Conservation (phyloP, 2,797 vertebrate genomes). For the Erpetoichthys calabaricus region DNA sequence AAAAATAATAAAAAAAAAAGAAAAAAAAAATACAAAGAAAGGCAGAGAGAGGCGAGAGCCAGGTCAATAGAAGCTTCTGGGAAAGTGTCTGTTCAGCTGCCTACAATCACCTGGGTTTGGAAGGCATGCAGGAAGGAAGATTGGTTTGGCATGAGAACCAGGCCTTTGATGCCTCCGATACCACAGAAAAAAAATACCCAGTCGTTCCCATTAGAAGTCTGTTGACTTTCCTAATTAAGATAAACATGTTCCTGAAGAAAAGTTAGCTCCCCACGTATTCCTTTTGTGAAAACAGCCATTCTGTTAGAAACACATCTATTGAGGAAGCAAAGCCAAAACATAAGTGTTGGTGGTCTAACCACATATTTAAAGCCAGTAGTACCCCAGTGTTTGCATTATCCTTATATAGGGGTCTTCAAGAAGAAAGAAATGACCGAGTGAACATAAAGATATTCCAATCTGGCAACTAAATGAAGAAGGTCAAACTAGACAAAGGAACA, state of each 20-base stretch:
- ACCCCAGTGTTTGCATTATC: slow-evolving; percentile 3
- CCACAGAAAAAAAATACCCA: slow-evolving; percentile 52
- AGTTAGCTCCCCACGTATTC: slow-evolving; percentile 49
- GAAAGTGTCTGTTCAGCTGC: slow-evolving; percentile 63
- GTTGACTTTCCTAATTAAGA: slow-evolving; percentile 73
- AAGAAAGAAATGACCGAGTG: no score
- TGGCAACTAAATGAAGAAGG: no score
- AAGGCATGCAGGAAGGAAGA: slow-evolving; percentile 58
- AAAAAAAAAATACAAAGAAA: slow-evolving; percentile 39
- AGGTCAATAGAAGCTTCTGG: slow-evolving; percentile 58
- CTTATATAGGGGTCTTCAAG: no score
- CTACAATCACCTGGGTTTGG: slow-evolving; percentile 66
- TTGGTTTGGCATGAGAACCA: slow-evolving; percentile 56
- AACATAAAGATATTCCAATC: no score
- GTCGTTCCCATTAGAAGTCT: slow-evolving; percentile 61
- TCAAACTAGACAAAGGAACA: no score
- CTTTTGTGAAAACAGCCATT: slow-evolving; percentile 51
- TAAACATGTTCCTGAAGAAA: slow-evolving; percentile 65
- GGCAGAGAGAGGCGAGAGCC: slow-evolving; percentile 37
- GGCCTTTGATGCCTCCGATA: slow-evolving; percentile 56
- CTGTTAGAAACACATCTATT: slow-evolving; percentile 39
- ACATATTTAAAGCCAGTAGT: slow-evolving; percentile 32
- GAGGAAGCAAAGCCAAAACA: slow-evolving; percentile 32
- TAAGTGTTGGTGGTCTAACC: slow-evolving; percentile 47
- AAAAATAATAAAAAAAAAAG: slow-evolving; percentile 40